Percentiles rank a stretch among this genome's conserved stretches.
phyloP scores from a whole-genome alignment of 2,113 vertebrate species.

The Bagarius yarrelli region DNA sequence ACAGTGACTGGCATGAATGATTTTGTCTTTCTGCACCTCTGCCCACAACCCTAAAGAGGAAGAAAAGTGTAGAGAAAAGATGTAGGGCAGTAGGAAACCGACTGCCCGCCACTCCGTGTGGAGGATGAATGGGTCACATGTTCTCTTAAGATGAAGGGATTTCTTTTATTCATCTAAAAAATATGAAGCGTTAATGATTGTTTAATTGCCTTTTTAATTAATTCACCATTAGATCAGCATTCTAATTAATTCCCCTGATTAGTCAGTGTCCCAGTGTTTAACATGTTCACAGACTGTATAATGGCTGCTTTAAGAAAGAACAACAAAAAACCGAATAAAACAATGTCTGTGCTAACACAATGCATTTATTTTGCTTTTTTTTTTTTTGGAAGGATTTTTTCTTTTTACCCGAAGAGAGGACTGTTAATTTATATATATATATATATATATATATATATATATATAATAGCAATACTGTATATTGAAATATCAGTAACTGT shows the following conservation, averaged over 20 bases:
- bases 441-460: too few species aligned
- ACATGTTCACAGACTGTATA: not conserved
- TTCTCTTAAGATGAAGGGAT: not conserved
- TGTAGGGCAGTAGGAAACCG: not conserved
- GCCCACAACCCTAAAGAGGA: not conserved
- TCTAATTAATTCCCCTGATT: not conserved
- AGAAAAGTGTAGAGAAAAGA: not conserved
- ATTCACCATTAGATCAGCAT: too few species aligned
- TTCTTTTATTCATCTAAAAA: not conserved
- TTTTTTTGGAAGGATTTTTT: too few species aligned
- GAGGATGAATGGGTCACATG: not conserved
- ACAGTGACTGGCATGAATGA: slow-evolving; percentile 9
- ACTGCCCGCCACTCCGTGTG: not conserved
- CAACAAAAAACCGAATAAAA: too few species aligned
- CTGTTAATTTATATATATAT: too few species aligned
- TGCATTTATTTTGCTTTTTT: not conserved
- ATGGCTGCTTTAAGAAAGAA: not conserved
- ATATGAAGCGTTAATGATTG: too few species aligned
- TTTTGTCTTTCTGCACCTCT: slow-evolving; percentile 17
- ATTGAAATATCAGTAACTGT: too few species aligned
- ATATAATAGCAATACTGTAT: too few species aligned
- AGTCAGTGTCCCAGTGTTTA: not conserved
- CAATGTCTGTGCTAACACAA: not conserved
- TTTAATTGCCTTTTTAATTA: not conserved
- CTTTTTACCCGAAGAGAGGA: too few species aligned